Conservation (phyloP, 2,797 vertebrate genomes). For the Halcyon badia region DNA sequence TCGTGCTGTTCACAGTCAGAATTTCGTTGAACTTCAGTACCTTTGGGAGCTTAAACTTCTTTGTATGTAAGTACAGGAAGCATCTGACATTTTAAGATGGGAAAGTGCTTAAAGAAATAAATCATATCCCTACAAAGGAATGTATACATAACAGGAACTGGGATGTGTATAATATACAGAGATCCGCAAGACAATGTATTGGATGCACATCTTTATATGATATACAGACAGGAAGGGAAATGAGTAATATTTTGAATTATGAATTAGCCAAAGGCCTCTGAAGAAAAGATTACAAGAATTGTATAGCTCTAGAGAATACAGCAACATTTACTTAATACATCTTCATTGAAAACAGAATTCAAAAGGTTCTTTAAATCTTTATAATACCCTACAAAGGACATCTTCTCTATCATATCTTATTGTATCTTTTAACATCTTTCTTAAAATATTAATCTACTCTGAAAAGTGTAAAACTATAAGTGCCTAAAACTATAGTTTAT, state of each 20-base stretch:
- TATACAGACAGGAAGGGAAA: slow-evolving; percentile 54
- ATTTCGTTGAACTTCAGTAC: slow-evolving; percentile 51
- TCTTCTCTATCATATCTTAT: neutral
- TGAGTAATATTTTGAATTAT: slow-evolving; percentile 42
- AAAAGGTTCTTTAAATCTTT: slow-evolving; percentile 8
- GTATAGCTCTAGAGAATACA: neutral
- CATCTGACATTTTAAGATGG: slow-evolving; percentile 69
- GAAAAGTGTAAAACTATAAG: neutral
- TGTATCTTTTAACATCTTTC: neutral
- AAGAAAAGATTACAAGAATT: slow-evolving; percentile 47
- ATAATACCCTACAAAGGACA: neutral
- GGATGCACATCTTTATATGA: slow-evolving; percentile 49
- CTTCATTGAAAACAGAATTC: slow-evolving; percentile 33
- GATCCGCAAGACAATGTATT: slow-evolving; percentile 26
- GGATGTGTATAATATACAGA: slow-evolving; percentile 43
- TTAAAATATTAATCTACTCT: neutral
- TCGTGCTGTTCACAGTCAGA: neutral
- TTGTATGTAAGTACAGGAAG: slow-evolving; percentile 77
- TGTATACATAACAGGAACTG: slow-evolving; percentile 65
- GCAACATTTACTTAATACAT: neutral
- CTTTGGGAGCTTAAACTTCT: slow-evolving; percentile 67
- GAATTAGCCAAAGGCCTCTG: slow-evolving; percentile 28
- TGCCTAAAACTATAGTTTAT: neutral
- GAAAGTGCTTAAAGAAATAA: slow-evolving; percentile 77
- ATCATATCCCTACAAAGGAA: slow-evolving; percentile 72